Base-by-base conservation (phyloP, 2,888 invertebrate species). In the Synergus laeviventris region DNA sequence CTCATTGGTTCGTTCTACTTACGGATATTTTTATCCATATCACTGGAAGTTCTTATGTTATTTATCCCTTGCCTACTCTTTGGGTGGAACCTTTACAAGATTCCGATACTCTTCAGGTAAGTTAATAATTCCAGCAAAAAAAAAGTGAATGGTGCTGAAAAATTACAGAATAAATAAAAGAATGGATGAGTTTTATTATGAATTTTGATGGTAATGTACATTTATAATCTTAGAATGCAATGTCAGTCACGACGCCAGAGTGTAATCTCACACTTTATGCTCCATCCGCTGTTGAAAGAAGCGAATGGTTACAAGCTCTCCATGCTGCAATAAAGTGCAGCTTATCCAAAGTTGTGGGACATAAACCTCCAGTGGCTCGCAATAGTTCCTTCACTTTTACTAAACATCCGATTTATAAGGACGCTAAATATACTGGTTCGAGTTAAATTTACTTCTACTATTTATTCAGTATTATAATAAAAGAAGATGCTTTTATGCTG, bases 61-160 rank as follows among this genome's bases (percentile, higher is more conserved):
- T 93, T 0, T 95, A 96, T 91, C 94, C 94, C 11, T 91, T 97
- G 81, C 93, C 93, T 80, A 95, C 95, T 0, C 89, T 97, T 64
- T 97, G 97, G 97, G 93, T 97, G 2, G 96, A 96, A 88, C 92
- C 94, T 5, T 91, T 95, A 56, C 92, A 93, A n/a, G 95, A 95
- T 84, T 92, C 93, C 18, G 94, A 94, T 83, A 92, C 92, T 11
- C 87, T 93, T 59, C 93, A 94, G 87, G 92, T 92, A 87, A 81
- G 80, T 79, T 74, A 79, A 78, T 76, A 5, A 60, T 61, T 24
- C 5, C 7, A 1, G 2, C 2, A 21, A 18, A 9, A 11, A 21
- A 5, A 18, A 1, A 9, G 18, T 1, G 54, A 18, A 56, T 18
- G 9, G 8, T 7, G 14, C 9, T 24, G 16, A 5, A 45, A 24